Conservation (phyloP, 2,113 vertebrate species). For the Corapipo altera region DNA sequence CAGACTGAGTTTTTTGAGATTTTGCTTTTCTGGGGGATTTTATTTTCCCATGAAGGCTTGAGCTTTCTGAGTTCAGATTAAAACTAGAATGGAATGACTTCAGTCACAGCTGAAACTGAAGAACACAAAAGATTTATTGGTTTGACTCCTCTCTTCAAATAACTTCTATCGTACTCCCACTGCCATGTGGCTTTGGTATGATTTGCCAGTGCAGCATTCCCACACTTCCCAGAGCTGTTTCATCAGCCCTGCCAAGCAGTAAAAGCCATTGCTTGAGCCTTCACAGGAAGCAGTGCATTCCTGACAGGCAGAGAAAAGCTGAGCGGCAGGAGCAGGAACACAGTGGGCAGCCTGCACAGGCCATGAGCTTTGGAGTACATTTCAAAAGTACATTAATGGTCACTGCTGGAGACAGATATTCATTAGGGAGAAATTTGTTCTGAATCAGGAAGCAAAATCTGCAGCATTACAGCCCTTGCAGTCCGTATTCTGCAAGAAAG, state of each 20-base stretch:
- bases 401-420: not conserved
- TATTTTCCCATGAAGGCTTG: not conserved
- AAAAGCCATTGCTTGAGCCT: not conserved
- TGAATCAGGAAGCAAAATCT: constrained; percentile 12
- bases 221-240: constrained; percentile 8
- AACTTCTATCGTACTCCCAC: not conserved
- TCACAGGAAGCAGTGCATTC: constrained; percentile 14
- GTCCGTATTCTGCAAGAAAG: not conserved
- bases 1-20: not conserved
- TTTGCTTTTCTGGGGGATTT: not conserved
- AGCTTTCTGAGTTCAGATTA: not conserved
- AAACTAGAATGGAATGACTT: constrained; percentile 21
- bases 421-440: not conserved
- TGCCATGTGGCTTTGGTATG: not conserved
- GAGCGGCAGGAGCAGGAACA: not conserved
- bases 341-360: not conserved
- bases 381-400: constrained; percentile 12
- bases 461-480: not conserved
- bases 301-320: not conserved
- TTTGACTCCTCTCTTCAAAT: not conserved
- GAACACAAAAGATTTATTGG: not conserved
- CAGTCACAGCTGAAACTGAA: constrained; percentile 7
- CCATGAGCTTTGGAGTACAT: not conserved
- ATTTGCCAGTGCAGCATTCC: constrained; percentile 17
- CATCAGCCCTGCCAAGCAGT: constrained; percentile 1